Evolutionary conservation across 2,888 invertebrate genomes (phyloP), one percentile per base, ranked within the genome.

Genomic region (Anodontia alba): DNA sequence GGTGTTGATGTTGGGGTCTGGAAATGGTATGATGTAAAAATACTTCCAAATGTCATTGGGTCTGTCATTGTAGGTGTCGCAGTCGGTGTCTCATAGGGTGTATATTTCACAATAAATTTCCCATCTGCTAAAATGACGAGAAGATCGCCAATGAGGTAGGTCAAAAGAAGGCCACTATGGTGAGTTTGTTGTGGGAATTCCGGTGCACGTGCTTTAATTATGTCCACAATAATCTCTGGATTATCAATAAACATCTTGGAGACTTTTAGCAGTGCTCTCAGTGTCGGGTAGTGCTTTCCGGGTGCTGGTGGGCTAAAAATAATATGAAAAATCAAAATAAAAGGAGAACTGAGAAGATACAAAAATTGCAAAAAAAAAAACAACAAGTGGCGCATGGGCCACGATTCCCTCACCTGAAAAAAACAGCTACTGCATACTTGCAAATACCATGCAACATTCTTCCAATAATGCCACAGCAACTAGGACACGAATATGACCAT

Each of bases 41-140:
- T 83, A 29, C 86, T 83, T 15, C 82, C 82, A 62, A 86, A 87
- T 42, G 84, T 75, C 83, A 86, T 86, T 1, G 87, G 83, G 17
- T 83, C 80, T 5, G 84, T 85, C 70, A 85, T 69, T 10, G 85
- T 75, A 15, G 81, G 76, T 20, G 77, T 38, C 49, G 79, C 42
- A 10, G 83, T 78, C 0, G 86, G 76, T 7, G 83, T 81, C n/a
- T 77, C 36, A 54, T 86, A 86, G 1, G 86, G 83, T 12, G 83
- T 86, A 43, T 86, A 83, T 36, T 49, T 57, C 20, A 86, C 36
- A 1, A 81, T 71, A 62, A 86, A 83, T 43, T 80, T 76, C 42
- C 83, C 86, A 43, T 83, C 86, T 15, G 83, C 89, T 12, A 89
- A 78, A n/a, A 89, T 89, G 17, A 89, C 88, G 17, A 89, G 82